A percentile compares a stretch with the other conserved stretches of the same genome.
phyloP scores from a whole-genome alignment of 1,140 invertebrate genomes.

The Bursaphelenchus mucronatus region DNA sequence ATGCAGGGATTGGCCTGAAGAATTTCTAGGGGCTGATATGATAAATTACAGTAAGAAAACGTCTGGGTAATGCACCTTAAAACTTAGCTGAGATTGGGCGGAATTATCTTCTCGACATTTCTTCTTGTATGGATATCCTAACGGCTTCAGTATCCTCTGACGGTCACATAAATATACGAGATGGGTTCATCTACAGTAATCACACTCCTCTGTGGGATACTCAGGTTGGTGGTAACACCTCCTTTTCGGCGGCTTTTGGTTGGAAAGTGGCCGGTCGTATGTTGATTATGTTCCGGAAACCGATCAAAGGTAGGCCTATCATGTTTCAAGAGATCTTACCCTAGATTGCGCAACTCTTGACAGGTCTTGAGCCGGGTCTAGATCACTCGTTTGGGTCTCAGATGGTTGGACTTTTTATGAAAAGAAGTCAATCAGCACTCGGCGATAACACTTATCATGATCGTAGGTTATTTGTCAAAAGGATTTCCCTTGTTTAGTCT shows the following conservation, averaged over 20 bases:
- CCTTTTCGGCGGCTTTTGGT: constrained; percentile 9
- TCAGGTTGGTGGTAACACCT: not conserved
- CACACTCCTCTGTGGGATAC: constrained; percentile 12
- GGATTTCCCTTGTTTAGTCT: no score
- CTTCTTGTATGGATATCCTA: constrained; percentile 1
- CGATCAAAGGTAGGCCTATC: constrained; percentile 6
- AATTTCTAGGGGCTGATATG: constrained; percentile 1
- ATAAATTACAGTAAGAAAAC: constrained; percentile 2
- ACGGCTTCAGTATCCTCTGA: not conserved
- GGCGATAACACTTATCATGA: no score
- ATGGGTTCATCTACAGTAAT: not conserved
- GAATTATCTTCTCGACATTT: constrained; percentile 1
- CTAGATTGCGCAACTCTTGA: no score
- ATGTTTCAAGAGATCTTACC: no score
- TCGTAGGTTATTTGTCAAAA: no score
- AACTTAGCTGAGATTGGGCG: constrained; percentile 6
- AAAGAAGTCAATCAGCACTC: no score
- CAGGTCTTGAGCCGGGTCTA: no score
- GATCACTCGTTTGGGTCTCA: no score
- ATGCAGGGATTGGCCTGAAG: not conserved
- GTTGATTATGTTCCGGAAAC: constrained; percentile 14
- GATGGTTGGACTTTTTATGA: no score
- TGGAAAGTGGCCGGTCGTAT: constrained; percentile 5
- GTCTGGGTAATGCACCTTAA: constrained; percentile 1
- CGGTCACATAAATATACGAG: constrained; percentile 3